Evolutionary conservation across 2,113 vertebrate genomes (phyloP).

Genomic region (Cyprinodon variegatus): DNA sequence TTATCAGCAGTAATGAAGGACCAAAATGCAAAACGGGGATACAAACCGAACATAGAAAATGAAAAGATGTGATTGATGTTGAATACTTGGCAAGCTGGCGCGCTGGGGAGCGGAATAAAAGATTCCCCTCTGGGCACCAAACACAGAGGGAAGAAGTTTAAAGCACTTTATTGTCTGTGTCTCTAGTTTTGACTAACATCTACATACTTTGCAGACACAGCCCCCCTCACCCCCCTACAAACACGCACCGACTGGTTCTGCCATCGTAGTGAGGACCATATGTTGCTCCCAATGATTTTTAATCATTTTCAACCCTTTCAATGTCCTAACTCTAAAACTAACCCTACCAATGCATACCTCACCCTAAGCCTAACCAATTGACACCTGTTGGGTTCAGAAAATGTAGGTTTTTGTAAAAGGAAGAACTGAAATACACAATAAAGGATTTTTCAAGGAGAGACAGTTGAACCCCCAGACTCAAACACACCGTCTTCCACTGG

Average conservation of each 20-base stretch:
- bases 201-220: conserved; percentile 6
- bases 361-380: too few relatives aligned
- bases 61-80: conserved; percentile 60
- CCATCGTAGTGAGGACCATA: too few relatives aligned
- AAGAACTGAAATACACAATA: too few relatives aligned
- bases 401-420: too few relatives aligned
- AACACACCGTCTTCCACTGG: too few relatives aligned
- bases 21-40: conserved; percentile 54
- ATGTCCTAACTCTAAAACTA: too few relatives aligned
- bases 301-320: too few relatives aligned
- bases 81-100: conserved; percentile 37
- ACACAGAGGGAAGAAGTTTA: conserved; percentile 58
- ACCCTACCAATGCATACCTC: too few relatives aligned
- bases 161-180: conserved; percentile 64
- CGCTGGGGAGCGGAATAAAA: conserved; percentile 55
- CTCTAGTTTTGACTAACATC: conserved; percentile 55
- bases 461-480: too few relatives aligned
- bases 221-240: not conserved
- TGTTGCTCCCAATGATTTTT: too few relatives aligned
- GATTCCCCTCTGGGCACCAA: conserved; percentile 60
- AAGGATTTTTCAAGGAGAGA: too few relatives aligned
- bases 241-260: not conserved
- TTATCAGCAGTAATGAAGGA: conserved; percentile 60
- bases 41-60: conserved; percentile 58
- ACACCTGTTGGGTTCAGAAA: too few relatives aligned